These are phyloP conservation scores for Bombus huntii DNA, from an alignment of 1,140 invertebrate genomes.

Conservation along the genomic window DNA sequence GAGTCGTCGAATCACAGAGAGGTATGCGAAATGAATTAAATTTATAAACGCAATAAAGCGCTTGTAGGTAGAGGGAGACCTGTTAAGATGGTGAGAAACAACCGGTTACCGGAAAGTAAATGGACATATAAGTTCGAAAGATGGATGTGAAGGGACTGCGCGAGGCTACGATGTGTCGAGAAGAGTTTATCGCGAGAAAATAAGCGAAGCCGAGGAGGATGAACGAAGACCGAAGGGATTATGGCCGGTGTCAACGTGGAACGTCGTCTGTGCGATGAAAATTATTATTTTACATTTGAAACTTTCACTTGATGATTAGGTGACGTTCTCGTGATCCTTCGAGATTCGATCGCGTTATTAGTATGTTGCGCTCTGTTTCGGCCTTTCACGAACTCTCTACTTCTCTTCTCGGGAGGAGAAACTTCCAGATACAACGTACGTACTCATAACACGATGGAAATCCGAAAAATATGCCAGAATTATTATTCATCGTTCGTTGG, in stretches of 20 bases:
- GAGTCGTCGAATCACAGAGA: conserved; percentile 14
- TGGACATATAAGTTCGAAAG: conserved; percentile 35
- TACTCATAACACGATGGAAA: too few species aligned
- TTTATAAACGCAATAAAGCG: conserved; percentile 4
- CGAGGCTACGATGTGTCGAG: neutral
- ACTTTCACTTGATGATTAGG: too few species aligned
- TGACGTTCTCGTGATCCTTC: too few species aligned
- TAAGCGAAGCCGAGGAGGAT: neutral
- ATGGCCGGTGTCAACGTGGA: neutral
- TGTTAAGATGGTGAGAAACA: neutral
- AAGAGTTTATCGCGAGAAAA: neutral
- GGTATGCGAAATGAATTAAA: conserved; percentile 7
- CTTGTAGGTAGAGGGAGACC: neutral
- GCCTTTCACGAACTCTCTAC: too few species aligned
- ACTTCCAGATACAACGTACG: too few species aligned
- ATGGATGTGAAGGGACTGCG: neutral
- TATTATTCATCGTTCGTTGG: conserved; percentile 72
- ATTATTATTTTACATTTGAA: conserved; percentile 61
- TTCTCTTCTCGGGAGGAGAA: too few species aligned
- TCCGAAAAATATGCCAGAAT: too few species aligned
- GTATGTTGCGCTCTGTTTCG: too few species aligned
- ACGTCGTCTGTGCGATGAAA: conserved; percentile 66
- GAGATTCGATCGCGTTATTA: too few species aligned
- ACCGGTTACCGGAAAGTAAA: conserved; percentile 12
- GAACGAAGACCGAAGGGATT: conserved; percentile 7